Evolutionary conservation across 30 jellyfish, hydroid and myxozoan species (phyloP).

Genomic region (Chironex yamaguchii): DNA sequence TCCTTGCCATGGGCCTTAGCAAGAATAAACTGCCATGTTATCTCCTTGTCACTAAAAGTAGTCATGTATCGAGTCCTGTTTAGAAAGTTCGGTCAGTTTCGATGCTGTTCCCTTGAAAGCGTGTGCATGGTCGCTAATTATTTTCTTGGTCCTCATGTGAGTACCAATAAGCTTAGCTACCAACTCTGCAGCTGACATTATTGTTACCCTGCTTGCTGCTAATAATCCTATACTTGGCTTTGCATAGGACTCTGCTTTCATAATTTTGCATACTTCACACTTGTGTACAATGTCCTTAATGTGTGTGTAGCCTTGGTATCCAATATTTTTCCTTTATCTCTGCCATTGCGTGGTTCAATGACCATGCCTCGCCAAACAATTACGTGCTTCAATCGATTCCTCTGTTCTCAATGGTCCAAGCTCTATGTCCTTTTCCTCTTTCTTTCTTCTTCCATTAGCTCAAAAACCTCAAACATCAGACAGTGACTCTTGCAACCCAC

Average conservation of each 20-base stretch:
- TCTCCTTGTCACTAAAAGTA: too few species aligned
- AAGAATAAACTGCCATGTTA: too few species aligned
- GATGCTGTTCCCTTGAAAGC: slow-evolving; percentile 27
- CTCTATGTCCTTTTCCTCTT: too few species aligned
- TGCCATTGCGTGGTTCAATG: too few species aligned
- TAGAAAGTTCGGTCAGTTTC: too few species aligned
- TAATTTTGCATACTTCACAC: slow-evolving; percentile 44
- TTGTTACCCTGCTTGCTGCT: slow-evolving; percentile 35
- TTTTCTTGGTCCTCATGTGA: slow-evolving; percentile 19
- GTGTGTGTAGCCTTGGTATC: slow-evolving; percentile 44
- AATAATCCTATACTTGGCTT: slow-evolving; percentile 21
- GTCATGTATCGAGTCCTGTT: too few species aligned
- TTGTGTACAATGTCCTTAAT: slow-evolving; percentile 14
- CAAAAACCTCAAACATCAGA: too few species aligned
- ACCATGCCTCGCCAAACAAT: too few species aligned
- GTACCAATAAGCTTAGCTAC: slow-evolving; percentile 33
- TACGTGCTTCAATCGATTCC: too few species aligned
- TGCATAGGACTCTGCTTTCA: slow-evolving; percentile 64
- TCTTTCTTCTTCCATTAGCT: too few species aligned
- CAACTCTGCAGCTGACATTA: slow-evolving; percentile 11
- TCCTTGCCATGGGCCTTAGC: too few species aligned
- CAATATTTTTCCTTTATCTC: slow-evolving; percentile 3
- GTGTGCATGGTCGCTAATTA: slow-evolving; percentile 43
- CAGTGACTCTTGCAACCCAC: too few species aligned
- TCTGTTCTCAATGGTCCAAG: slow-evolving; percentile 46